These are phyloP conservation scores for Daboia siamensis DNA, from an alignment of 2,113 vertebrate genomes.

Conservation along the genomic window DNA sequence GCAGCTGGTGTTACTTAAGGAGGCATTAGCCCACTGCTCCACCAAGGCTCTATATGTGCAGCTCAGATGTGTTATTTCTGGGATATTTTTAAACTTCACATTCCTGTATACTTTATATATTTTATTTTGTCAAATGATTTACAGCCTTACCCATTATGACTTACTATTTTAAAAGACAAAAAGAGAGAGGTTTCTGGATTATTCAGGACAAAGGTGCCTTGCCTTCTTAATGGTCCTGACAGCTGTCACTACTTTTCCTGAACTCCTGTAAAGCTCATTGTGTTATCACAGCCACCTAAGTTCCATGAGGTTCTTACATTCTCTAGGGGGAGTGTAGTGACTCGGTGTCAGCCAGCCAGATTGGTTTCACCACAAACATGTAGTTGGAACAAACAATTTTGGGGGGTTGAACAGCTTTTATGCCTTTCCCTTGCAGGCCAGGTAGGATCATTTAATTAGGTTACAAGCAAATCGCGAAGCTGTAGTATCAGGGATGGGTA, in stretches of 20 bases:
- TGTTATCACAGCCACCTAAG: neutral
- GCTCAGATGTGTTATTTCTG: neutral
- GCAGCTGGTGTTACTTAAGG: no score
- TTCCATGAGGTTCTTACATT: neutral
- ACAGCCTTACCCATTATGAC: neutral
- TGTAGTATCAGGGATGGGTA: neutral
- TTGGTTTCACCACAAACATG: neutral
- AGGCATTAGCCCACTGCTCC: no score
- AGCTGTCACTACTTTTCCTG: neutral
- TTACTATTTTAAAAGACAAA: neutral
- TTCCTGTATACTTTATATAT: neutral
- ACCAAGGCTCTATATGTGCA: neutral
- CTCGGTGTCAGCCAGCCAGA: neutral
- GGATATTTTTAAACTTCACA: neutral
- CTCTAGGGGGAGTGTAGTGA: neutral
- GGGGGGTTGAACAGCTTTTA: neutral
- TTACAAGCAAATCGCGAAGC: neutral
- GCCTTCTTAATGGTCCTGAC: neutral
- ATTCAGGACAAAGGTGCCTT: fast-evolving
- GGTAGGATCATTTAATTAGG: neutral
- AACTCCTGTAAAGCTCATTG: neutral
- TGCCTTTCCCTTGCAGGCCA: neutral
- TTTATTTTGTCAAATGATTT: neutral
- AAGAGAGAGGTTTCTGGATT: neutral
- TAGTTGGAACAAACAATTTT: neutral